A percentile compares a stretch with the other conserved stretches of the same genome.
These are phyloP conservation scores for Gymnocheta viridis DNA, from an alignment of 2,888 invertebrate genomes.

Conservation along the genomic window DNA sequence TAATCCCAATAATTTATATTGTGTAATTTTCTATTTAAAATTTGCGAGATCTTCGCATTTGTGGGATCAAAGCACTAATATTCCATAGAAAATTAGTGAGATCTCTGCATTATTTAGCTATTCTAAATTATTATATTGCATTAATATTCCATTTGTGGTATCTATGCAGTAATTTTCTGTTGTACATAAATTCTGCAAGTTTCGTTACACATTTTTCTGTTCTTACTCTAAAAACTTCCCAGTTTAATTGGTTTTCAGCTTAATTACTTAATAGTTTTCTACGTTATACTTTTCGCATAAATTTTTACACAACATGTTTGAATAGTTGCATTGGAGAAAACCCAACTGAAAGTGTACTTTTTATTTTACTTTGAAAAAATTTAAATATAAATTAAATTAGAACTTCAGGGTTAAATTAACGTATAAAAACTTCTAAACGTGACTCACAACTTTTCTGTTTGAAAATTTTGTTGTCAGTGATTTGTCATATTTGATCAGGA, in stretches of 20 bases:
- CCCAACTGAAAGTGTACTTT: constrained; percentile 49
- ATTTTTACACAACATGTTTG: constrained; percentile 27
- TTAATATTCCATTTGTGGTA: too few relatives aligned
- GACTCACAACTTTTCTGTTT: constrained; percentile 46
- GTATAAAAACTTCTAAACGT: constrained; percentile 43
- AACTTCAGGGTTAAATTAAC: constrained; percentile 39
- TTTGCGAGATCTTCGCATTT: too few relatives aligned
- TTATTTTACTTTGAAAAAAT: constrained; percentile 15
- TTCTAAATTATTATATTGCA: too few relatives aligned
- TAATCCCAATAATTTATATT: too few relatives aligned
- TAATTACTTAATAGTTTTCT: constrained; percentile 39
- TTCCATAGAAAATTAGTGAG: too few relatives aligned
- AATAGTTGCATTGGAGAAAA: constrained; percentile 22
- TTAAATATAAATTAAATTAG: neutral
- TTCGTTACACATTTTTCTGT: too few relatives aligned
- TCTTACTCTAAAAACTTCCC: constrained; percentile 13
- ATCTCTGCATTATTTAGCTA: too few relatives aligned
- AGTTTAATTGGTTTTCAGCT: constrained; percentile 50
- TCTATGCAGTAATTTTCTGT: too few relatives aligned
- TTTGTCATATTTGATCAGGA: constrained; percentile 19
- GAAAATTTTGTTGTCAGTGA: constrained; percentile 27
- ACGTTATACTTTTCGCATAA: constrained; percentile 27
- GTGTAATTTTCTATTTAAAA: too few relatives aligned
- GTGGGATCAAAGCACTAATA: too few relatives aligned
- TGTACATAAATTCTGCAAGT: too few relatives aligned